A percentile compares a stretch with the other conserved stretches of the same genome.
These are phyloP conservation scores for Dromococcyx pavoninus DNA, from an alignment of 2,797 vertebrate species.

Conservation along the genomic window DNA sequence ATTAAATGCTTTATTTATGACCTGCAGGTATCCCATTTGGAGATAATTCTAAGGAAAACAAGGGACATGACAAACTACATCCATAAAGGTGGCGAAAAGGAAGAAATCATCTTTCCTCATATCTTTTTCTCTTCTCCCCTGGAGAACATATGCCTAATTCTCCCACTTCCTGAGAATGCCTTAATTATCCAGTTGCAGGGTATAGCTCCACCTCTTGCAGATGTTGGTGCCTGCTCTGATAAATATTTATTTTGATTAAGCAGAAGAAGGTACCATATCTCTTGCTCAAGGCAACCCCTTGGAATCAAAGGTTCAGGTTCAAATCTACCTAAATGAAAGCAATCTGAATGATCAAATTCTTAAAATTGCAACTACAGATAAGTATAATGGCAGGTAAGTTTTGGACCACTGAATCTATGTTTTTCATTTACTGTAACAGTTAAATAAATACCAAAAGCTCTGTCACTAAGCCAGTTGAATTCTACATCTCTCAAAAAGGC, in stretches of 20 bases:
- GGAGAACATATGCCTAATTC: background rate
- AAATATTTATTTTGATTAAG: background rate
- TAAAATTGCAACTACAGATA: background rate
- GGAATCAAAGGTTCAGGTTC: background rate
- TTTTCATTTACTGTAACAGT: background rate
- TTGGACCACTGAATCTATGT: background rate
- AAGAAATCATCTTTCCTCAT: background rate
- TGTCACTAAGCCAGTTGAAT: background rate
- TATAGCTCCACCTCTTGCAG: background rate
- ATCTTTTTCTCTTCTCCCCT: background rate
- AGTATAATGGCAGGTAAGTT: background rate
- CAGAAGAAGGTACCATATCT: background rate
- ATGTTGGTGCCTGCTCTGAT: background rate
- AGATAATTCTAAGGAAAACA: background rate
- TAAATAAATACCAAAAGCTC: background rate
- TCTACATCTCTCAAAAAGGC: background rate
- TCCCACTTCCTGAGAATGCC: background rate
- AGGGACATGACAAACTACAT: background rate
- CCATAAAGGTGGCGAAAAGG: background rate
- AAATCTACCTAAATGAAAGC: background rate
- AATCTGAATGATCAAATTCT: background rate
- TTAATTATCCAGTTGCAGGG: background rate
- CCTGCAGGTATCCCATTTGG: background rate
- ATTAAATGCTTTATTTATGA: background rate
- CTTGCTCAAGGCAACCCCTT: background rate